These are phyloP conservation scores for Nothura maculosa DNA, from an alignment of 2,797 vertebrate genomes.

Conservation along the genomic window DNA sequence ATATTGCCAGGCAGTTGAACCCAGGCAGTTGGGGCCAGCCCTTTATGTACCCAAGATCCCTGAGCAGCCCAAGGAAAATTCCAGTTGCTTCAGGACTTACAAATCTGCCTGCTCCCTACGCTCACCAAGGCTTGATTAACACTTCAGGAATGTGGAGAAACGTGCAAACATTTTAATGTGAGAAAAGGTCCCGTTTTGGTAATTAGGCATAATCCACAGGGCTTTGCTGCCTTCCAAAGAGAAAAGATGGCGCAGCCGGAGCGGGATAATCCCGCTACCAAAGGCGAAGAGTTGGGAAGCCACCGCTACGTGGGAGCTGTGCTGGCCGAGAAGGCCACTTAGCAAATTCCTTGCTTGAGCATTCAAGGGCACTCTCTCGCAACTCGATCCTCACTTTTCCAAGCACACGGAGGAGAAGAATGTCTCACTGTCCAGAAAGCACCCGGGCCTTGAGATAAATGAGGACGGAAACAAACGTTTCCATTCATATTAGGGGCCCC, in stretches of 20 bases:
- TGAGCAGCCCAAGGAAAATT: background rate
- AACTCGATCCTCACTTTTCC: constrained; percentile 73
- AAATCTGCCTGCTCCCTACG: background rate
- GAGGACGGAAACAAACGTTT: constrained; percentile 65
- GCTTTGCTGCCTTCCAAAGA: background rate
- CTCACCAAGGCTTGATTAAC: background rate
- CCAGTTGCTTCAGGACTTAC: background rate
- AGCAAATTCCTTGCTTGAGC: constrained; percentile 60
- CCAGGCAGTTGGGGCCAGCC: background rate
- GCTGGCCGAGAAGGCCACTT: constrained; percentile 55
- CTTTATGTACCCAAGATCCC: rapidly evolving
- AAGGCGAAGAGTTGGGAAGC: constrained; percentile 35
- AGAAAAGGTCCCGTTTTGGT: background rate
- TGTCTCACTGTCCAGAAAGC: constrained; percentile 68
- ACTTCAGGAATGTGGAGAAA: background rate
- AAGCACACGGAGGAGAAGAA: constrained; percentile 52
- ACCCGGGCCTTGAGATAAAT: constrained; percentile 71
- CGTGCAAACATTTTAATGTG: background rate
- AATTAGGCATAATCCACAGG: rapidly evolving
- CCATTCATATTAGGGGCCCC: constrained; percentile 75
- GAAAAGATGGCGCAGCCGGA: background rate
- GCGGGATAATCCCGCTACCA: background rate
- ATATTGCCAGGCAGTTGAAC: background rate
- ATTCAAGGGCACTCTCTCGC: constrained; percentile 61
- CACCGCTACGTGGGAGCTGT: background rate